Evolutionary conservation across 2,797 vertebrate species (phyloP).

Genomic region (Aselliscus stoliczkanus): DNA sequence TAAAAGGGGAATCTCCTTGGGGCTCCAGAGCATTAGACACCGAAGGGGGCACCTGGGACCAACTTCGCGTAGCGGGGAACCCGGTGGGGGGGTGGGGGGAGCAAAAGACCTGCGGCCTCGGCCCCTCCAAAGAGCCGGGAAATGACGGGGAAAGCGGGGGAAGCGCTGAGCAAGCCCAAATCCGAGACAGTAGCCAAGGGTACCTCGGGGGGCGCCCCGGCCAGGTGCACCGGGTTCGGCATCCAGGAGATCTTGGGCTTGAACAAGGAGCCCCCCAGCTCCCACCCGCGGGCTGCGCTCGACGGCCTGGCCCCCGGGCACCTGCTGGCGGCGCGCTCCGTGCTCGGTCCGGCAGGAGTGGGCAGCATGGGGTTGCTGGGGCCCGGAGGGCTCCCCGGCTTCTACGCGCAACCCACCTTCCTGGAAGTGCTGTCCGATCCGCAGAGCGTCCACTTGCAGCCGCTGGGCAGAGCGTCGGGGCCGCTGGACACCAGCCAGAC

Average conservation of each 20-base stretch:
- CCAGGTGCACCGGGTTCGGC: slow-evolving; percentile 95
- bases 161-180: slow-evolving; percentile 84
- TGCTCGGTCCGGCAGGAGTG: slow-evolving; percentile 90
- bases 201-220: slow-evolving; percentile 73
- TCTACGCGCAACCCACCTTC: slow-evolving; percentile 95
- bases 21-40: slow-evolving; percentile 88
- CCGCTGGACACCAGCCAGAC: slow-evolving; percentile 91
- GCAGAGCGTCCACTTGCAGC: slow-evolving; percentile 92
- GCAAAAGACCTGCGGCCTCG: slow-evolving; percentile 53
- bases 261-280: slow-evolving; percentile 92
- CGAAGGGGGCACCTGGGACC: slow-evolving; percentile 93
- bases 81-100: slow-evolving; percentile 68
- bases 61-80: slow-evolving; percentile 70
- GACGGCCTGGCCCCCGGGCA: slow-evolving; percentile 90
- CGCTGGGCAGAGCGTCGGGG: slow-evolving; percentile 86
- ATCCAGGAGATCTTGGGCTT: slow-evolving; percentile 98
- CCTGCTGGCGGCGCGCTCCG: slow-evolving; percentile 92
- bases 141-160: slow-evolving; percentile 95
- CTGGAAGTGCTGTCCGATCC: slow-evolving; percentile 94
- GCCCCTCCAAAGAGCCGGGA: slow-evolving; percentile 74
- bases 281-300: slow-evolving; percentile 86
- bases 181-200: slow-evolving; percentile 83
- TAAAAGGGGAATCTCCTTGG: slow-evolving; percentile 95
- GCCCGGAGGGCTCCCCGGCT: slow-evolving; percentile 91
- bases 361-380: slow-evolving; percentile 95